phyloP scores from a whole-genome alignment of 2,888 invertebrate genomes.

The Dugesia japonica region DNA sequence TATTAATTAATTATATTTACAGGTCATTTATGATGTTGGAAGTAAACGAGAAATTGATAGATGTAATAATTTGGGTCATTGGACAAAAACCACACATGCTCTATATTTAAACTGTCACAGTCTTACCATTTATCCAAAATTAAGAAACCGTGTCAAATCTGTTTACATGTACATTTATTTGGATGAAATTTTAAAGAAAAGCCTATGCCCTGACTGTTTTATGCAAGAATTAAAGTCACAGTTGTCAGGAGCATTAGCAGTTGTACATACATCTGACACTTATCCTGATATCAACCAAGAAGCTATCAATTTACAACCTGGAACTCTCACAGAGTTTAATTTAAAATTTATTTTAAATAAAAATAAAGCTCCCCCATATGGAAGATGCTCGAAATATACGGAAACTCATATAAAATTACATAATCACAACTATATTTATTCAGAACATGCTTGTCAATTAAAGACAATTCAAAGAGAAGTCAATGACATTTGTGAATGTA shows the following conservation, averaged over 20 bases:
- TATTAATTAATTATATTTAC: neutral
- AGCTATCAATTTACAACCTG: slow-evolving; percentile 31
- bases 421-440: slow-evolving; percentile 29
- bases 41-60: neutral
- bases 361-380: slow-evolving; percentile 34
- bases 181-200: slow-evolving; percentile 23
- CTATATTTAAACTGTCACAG: slow-evolving; percentile 34
- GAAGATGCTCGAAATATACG: slow-evolving; percentile 33
- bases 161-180: slow-evolving; percentile 32
- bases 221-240: slow-evolving; percentile 33
- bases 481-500: slow-evolving; percentile 29
- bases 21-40: slow-evolving; percentile 16
- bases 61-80: slow-evolving; percentile 27
- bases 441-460: slow-evolving; percentile 30
- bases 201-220: slow-evolving; percentile 32
- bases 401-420: slow-evolving; percentile 25
- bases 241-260: slow-evolving; percentile 32
- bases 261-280: slow-evolving; percentile 31
- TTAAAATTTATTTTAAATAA: slow-evolving; percentile 27
- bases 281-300: slow-evolving; percentile 35
- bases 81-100: slow-evolving; percentile 30
- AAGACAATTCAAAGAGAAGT: slow-evolving; percentile 30
- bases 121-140: slow-evolving; percentile 21
- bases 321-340: slow-evolving; percentile 34
- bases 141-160: slow-evolving; percentile 20